phyloP scores from a whole-genome alignment of 2,888 invertebrate species.

The Pristionchus mayeri region DNA sequence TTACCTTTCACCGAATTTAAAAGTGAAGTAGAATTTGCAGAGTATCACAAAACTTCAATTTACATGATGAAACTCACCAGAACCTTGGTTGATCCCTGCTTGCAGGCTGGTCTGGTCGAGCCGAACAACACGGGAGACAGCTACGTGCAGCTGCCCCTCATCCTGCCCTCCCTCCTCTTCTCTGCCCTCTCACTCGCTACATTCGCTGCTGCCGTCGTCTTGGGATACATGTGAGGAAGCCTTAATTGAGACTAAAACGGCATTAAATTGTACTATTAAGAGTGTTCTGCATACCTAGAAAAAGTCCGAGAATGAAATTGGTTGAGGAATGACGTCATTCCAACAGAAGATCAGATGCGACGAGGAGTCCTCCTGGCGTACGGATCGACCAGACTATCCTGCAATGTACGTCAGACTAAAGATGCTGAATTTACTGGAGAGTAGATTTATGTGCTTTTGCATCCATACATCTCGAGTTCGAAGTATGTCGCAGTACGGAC shows the following conservation, averaged over 20 bases:
- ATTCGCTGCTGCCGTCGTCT: neutral
- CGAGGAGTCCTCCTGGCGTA: neutral
- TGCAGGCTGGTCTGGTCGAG: conserved; percentile 15
- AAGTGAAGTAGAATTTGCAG: too few relatives aligned
- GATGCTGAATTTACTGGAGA: too few relatives aligned
- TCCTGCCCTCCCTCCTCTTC: conserved; percentile 41
- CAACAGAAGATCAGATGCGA: conserved; percentile 43
- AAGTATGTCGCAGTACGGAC: neutral
- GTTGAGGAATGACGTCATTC: neutral
- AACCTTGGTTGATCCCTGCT: neutral
- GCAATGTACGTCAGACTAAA: conserved; percentile 30
- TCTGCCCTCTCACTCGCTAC: neutral
- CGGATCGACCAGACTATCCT: neutral
- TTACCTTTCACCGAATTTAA: too few relatives aligned
- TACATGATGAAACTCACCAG: too few relatives aligned
- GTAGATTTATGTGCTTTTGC: neutral
- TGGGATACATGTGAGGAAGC: conserved; percentile 18
- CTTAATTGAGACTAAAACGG: neutral
- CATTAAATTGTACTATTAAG: too few relatives aligned
- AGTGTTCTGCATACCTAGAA: too few relatives aligned
- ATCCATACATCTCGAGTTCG: neutral
- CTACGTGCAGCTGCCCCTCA: conserved; percentile 28
- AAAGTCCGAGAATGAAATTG: too few relatives aligned
- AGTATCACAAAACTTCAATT: too few relatives aligned
- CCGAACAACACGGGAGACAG: neutral